Base-by-base conservation (phyloP, 2,888 invertebrate genomes). In the Salpingus planirostris region DNA sequence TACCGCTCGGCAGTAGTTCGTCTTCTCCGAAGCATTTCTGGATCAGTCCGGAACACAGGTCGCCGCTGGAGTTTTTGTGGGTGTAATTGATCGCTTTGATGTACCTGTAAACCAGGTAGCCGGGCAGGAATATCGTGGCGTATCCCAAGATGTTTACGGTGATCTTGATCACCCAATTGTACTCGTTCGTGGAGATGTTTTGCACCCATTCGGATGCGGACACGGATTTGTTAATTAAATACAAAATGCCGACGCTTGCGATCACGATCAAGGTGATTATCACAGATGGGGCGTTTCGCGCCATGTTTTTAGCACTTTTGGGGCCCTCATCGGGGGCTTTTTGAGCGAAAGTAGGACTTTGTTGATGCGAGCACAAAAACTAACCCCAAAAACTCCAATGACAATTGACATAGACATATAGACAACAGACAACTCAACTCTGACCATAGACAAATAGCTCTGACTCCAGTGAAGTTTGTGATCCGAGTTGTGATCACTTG, bases 121-220 rank as follows among this genome's bases (percentile, higher is more conserved):
- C 88, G 1, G 95, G 93, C 36, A 92, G 63, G 57, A 93, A 71
- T 33, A 96, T 71, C n/a, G 89, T 87, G 2, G 81, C 76, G 62
- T 95, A 96, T 8, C 92, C 91, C 11, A 88, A 69, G 32, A 90
- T 69, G 65, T 95, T 95, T 13, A 87, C 68, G 22, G 78, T 54
- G 22, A 93, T 68, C 42, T 83, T 77, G 46, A 87, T 69, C 11
- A 88, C 55, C 93, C 93, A 89, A 35, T 68, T 70, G 47, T 77
- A 78, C 34, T 74, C 69, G 27, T 65, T 62, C 3, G 67, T 65
- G 21, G 68, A 65, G 6, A 18, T 18, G 24, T 67, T 57, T 43
- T 66, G 64, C 27, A 68, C 60, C 27, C 69, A 43, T 42, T 67
- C 47, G 14, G 50, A 46, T 29, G 43, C 50, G 18, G 55, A 39